Conservation (phyloP, 2,113 vertebrate species). For the Kryptolebias marmoratus region DNA sequence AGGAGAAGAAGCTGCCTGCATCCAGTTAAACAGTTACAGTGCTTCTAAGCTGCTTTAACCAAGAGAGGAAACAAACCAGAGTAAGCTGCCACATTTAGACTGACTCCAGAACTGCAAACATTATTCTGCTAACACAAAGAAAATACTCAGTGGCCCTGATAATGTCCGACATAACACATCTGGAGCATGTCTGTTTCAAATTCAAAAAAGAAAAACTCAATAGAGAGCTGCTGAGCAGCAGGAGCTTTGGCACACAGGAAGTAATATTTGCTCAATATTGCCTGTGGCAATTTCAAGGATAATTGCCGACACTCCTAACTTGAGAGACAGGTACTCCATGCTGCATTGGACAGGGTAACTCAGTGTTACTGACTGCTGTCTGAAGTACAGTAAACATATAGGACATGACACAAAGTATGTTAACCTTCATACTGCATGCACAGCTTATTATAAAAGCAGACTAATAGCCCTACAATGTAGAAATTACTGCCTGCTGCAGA, state of each 20-base stretch:
- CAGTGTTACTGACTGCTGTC: conserved; percentile 60
- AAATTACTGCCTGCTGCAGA: conserved; percentile 57
- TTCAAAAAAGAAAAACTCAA: conserved; percentile 49
- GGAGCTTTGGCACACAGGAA: conserved; percentile 56
- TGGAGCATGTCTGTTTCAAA: conserved; percentile 41
- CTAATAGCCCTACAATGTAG: conserved; percentile 55
- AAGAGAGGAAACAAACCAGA: conserved; percentile 52
- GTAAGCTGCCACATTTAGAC: conserved; percentile 47
- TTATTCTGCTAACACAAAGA: conserved; percentile 33
- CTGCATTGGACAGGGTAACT: conserved; percentile 54
- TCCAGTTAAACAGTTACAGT: conserved; percentile 42
- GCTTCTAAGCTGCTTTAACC: conserved; percentile 42
- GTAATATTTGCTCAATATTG: conserved; percentile 69
- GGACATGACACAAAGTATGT: conserved; percentile 46
- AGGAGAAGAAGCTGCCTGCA: conserved; percentile 36
- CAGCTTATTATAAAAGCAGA: conserved; percentile 47
- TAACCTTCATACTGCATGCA: conserved; percentile 46
- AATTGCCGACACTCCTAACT: conserved; percentile 67
- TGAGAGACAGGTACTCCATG: conserved; percentile 34
- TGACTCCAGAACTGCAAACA: conserved; percentile 49
- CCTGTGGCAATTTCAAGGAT: conserved; percentile 60
- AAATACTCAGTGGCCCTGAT: conserved; percentile 48
- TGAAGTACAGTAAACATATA: conserved; percentile 40
- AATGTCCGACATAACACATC: conserved; percentile 59
- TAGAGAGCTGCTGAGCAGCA: conserved; percentile 44